phyloP scores from a whole-genome alignment of 2,113 vertebrate genomes.

The Hypocryptadius cinnamomeus region DNA sequence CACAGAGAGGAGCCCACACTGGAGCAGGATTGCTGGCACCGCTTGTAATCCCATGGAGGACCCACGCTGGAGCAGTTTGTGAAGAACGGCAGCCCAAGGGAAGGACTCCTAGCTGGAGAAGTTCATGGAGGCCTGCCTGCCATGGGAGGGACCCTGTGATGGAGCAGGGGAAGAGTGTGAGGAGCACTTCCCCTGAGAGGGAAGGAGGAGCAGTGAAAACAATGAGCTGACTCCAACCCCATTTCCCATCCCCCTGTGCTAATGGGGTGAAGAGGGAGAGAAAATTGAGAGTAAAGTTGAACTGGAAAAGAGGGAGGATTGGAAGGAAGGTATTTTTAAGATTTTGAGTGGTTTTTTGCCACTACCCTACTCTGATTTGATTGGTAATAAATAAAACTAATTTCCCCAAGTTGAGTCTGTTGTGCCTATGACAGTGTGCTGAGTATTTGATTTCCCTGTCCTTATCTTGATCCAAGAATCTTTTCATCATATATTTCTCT shows the following conservation, averaged over 20 bases:
- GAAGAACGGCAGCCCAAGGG: not conserved
- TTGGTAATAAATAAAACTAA: not conserved
- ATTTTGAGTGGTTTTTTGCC: not conserved
- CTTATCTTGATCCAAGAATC: not conserved
- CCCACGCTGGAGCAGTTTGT: fast-evolving
- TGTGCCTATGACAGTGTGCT: not conserved
- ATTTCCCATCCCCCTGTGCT: not conserved
- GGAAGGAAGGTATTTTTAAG: not conserved
- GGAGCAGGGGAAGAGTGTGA: not conserved
- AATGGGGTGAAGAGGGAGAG: not conserved
- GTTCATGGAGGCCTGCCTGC: not conserved
- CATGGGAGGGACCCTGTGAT: not conserved
- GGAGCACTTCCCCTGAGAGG: not conserved
- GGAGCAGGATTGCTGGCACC: not conserved
- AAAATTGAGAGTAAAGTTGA: not conserved
- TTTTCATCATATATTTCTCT: not conserved
- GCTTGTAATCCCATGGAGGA: not conserved
- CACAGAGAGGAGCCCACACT: not conserved
- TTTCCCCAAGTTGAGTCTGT: not conserved
- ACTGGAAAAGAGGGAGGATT: not conserved
- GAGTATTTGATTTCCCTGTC: not conserved
- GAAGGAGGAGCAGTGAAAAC: not conserved
- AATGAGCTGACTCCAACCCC: not conserved
- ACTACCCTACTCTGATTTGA: not conserved
- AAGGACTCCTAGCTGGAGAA: not conserved